Evolutionary conservation across 2,113 vertebrate species (phyloP).

Genomic region (Okapia johnstoni): DNA sequence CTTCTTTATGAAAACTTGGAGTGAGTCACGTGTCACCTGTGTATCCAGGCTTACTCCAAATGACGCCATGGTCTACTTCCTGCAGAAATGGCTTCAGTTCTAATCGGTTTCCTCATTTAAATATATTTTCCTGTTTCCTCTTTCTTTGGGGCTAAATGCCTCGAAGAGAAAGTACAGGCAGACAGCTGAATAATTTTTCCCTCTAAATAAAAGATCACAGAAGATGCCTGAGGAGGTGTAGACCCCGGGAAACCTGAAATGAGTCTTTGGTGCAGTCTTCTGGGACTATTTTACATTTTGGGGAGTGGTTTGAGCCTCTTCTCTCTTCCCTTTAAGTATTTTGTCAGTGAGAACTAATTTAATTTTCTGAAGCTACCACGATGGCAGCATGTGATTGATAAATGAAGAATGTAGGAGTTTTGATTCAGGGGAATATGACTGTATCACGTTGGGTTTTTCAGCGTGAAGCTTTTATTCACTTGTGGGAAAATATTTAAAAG

Average conservation of each 20-base stretch:
- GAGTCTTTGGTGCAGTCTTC: constrained; percentile 62
- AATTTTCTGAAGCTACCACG: neutral
- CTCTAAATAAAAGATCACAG: constrained; percentile 71
- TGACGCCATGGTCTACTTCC: neutral
- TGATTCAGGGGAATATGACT: neutral
- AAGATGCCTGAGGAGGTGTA: constrained; percentile 41
- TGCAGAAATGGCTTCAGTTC: constrained; percentile 18
- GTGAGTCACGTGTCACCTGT: neutral
- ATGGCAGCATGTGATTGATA: constrained; percentile 13
- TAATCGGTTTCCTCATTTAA: constrained; percentile 46
- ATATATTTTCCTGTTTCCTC: constrained; percentile 44
- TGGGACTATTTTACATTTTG: constrained; percentile 42
- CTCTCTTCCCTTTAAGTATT: constrained; percentile 35
- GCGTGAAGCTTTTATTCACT: neutral
- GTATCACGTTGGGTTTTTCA: neutral
- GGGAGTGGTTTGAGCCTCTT: neutral
- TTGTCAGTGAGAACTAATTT: constrained; percentile 44
- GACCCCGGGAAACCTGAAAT: constrained; percentile 40
- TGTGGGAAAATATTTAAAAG: neutral
- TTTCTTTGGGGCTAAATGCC: constrained; percentile 54
- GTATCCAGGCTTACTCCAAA: neutral
- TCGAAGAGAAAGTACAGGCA: constrained; percentile 13
- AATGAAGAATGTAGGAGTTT: neutral
- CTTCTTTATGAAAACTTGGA: constrained; percentile 35
- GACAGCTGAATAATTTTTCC: constrained; percentile 15